Percentiles rank a stretch among this genome's conserved stretches.
These are phyloP conservation scores for Ectemnius cavifrons DNA, from an alignment of 2,888 invertebrate species.

Conservation along the genomic window DNA sequence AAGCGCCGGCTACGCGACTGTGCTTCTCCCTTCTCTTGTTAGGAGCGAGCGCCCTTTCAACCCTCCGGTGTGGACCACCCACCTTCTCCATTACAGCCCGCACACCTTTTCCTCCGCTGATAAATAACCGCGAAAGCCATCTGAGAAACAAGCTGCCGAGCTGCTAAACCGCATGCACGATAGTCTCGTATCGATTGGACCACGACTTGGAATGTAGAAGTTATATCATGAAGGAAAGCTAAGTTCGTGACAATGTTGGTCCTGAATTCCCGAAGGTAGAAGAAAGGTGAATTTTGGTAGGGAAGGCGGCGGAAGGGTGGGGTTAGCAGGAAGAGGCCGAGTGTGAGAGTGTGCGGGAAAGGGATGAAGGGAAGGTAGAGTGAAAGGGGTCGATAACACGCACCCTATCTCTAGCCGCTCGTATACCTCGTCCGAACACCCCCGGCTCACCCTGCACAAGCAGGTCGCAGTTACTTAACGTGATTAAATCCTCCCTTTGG, in stretches of 20 bases:
- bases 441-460: constrained; percentile 48
- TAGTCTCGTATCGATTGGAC: too few species aligned
- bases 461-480: constrained; percentile 68
- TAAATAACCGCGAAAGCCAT: constrained; percentile 52
- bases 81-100: constrained; percentile 2
- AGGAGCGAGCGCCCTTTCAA: constrained; percentile 45
- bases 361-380: constrained; percentile 24
- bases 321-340: constrained; percentile 23
- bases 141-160: too few species aligned
- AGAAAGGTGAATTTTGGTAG: too few species aligned
- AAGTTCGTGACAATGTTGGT: too few species aligned
- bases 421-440: constrained; percentile 37
- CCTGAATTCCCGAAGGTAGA: too few species aligned
- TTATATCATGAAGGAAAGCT: too few species aligned
- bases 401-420: constrained; percentile 25
- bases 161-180: too few species aligned
- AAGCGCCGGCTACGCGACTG: constrained; percentile 2
- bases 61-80: constrained; percentile 14
- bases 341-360: constrained; percentile 38
- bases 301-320: constrained; percentile 32
- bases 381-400: constrained; percentile 62
- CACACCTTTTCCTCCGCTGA: constrained; percentile 24
- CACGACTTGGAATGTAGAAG: too few species aligned
- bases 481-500: constrained; percentile 65
- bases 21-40: constrained; percentile 49